phyloP scores from a whole-genome alignment of 2,113 vertebrate genomes.

The Urocynchramus pylzowi region DNA sequence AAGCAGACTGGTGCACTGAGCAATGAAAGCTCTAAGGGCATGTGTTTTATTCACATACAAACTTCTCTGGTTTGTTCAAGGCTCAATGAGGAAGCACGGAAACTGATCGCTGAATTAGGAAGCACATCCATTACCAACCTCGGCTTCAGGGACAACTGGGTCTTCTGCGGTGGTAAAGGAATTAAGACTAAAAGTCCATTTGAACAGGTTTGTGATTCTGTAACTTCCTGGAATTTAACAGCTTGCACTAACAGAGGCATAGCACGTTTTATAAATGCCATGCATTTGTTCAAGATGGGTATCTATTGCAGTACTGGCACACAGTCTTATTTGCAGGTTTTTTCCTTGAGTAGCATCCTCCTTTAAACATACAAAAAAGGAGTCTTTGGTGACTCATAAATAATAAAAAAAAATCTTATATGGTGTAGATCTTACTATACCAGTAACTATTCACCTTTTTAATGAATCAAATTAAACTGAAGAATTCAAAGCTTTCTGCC shows the following conservation, averaged over 20 bases:
- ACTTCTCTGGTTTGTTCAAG: constrained; percentile 59
- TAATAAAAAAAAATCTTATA: not conserved
- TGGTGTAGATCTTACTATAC: not conserved
- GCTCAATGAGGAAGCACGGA: constrained; percentile 87
- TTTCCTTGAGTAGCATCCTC: not conserved
- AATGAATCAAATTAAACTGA: not conserved
- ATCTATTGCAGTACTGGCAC: not conserved
- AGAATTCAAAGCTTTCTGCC: not conserved
- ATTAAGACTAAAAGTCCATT: constrained; percentile 98
- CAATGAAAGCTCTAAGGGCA: not conserved
- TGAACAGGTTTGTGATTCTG: constrained; percentile 84
- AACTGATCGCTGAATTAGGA: constrained; percentile 85
- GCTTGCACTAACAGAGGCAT: not conserved
- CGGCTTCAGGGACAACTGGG: constrained; percentile 95
- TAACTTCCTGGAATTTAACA: not conserved
- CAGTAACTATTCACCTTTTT: not conserved
- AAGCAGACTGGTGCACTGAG: not conserved
- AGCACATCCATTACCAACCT: constrained; percentile 80
- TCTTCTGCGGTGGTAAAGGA: constrained; percentile 97
- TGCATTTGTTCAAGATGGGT: not conserved
- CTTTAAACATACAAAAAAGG: not conserved
- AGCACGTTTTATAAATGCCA: not conserved
- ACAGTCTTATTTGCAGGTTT: not conserved
- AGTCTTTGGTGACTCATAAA: not conserved
- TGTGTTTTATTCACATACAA: not conserved